These are phyloP conservation scores for Hirundichthys speculiger DNA, from an alignment of 2,113 vertebrate genomes.

Conservation along the genomic window DNA sequence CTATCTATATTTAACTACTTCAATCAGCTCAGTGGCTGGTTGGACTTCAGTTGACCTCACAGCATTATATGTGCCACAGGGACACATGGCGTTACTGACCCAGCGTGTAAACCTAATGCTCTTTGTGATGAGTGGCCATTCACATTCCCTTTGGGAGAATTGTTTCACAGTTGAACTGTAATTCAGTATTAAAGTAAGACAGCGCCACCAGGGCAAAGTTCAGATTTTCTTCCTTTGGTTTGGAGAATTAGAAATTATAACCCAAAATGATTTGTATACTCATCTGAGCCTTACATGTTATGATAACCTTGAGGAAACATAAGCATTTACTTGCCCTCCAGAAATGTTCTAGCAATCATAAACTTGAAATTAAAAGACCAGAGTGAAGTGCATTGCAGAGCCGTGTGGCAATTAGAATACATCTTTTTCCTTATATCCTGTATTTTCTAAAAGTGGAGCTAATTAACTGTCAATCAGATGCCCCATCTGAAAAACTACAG, in stretches of 20 bases:
- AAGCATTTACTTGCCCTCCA: not conserved
- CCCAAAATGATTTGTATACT: not conserved
- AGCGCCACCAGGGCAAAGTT: not conserved
- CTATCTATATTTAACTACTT: conserved; percentile 74
- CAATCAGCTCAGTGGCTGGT: conserved; percentile 54
- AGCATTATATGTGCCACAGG: conserved; percentile 50
- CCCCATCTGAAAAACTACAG: not conserved
- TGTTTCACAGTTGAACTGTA: not conserved
- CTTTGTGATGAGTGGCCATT: conserved; percentile 27
- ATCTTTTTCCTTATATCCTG: not conserved
- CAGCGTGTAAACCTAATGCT: conserved; percentile 35
- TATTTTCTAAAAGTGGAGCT: not conserved
- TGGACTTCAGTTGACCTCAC: conserved; percentile 70
- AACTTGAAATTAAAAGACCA: not conserved
- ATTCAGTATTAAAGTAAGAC: not conserved
- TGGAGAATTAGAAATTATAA: not conserved
- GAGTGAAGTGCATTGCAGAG: not conserved
- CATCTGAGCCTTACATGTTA: not conserved
- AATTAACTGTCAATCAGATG: not conserved
- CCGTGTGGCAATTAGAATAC: not conserved
- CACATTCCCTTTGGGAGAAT: conserved; percentile 1
- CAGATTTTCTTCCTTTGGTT: not conserved
- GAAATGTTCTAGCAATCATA: not conserved
- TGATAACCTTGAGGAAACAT: not conserved
- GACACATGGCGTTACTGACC: conserved; percentile 37